Evolutionary conservation across 2,113 vertebrate species (phyloP).

Genomic region (Alethe castanea): DNA sequence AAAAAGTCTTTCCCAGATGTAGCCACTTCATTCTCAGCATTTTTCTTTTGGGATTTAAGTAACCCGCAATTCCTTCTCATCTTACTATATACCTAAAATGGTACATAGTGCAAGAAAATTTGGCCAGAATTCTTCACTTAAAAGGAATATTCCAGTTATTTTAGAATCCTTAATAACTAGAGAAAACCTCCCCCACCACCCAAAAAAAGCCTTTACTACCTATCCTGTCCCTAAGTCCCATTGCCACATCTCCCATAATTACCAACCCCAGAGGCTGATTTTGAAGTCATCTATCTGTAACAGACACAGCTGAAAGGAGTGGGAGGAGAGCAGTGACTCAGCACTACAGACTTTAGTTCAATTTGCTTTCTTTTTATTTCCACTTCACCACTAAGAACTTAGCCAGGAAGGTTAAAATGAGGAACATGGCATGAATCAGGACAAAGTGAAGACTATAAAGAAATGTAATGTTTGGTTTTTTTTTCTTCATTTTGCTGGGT

Average conservation of each 20-base stretch:
- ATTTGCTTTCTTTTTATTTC: conserved; percentile 16
- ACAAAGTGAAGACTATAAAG: background rate
- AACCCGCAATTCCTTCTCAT: background rate
- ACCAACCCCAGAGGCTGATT: background rate
- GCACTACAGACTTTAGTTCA: background rate
- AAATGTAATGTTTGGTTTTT: background rate
- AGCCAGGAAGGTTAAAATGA: background rate
- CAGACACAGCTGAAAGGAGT: conserved; percentile 39
- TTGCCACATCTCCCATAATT: background rate
- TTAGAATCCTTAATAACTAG: background rate
- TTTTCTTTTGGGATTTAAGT: background rate
- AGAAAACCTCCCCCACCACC: background rate
- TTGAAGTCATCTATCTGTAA: conserved; percentile 26
- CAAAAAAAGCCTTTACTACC: background rate
- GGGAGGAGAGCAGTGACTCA: conserved; percentile 57
- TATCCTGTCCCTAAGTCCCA: background rate
- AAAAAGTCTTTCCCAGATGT: conserved; percentile 4
- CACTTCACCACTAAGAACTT: background rate
- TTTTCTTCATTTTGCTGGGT: background rate
- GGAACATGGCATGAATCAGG: background rate
- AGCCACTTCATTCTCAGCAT: background rate
- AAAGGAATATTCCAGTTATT: background rate
- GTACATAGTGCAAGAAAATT: background rate
- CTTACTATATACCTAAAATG: background rate
- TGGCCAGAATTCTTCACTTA: background rate